Conservation (phyloP, 2,888 invertebrate species). For the Punctoribates punctum region DNA sequence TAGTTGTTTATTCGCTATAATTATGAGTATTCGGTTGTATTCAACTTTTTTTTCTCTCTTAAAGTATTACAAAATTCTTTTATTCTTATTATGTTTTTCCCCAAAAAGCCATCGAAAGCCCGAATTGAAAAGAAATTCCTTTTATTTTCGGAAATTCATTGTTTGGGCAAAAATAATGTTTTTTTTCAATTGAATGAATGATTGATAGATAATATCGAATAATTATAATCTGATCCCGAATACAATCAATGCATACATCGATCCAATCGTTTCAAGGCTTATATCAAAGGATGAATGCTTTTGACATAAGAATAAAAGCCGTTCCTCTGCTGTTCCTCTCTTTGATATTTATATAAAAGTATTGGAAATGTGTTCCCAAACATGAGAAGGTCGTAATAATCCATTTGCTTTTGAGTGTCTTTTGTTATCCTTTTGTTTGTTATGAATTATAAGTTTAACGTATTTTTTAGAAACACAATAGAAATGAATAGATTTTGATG, state of each 20-base stretch:
- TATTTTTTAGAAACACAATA: not conserved
- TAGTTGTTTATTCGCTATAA: not conserved
- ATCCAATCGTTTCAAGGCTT: conserved; percentile 6
- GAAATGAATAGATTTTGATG: conserved; percentile 20
- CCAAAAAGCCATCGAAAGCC: not conserved
- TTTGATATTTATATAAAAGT: not conserved
- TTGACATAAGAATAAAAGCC: conserved; percentile 10
- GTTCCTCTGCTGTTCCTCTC: not conserved
- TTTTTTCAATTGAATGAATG: not conserved
- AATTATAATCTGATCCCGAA: conserved; percentile 5
- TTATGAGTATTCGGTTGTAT: not conserved
- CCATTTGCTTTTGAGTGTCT: conserved; percentile 27
- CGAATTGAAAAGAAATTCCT: not conserved
- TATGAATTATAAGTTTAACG: conserved; percentile 22
- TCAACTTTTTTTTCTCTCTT: not conserved
- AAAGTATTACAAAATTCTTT: not conserved
- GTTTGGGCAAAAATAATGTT: not conserved
- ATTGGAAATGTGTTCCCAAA: not conserved
- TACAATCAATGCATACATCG: conserved; percentile 13
- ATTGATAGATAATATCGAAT: conserved; percentile 2
- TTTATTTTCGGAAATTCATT: not conserved
- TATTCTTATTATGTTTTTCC: not conserved
- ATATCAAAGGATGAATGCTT: not conserved
- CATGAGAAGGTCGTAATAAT: conserved; percentile 35
- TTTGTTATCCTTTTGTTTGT: conserved; percentile 22